Conservation (phyloP, 37 sponge, comb jelly and placozoan species). For the Ephydatia muelleri region DNA sequence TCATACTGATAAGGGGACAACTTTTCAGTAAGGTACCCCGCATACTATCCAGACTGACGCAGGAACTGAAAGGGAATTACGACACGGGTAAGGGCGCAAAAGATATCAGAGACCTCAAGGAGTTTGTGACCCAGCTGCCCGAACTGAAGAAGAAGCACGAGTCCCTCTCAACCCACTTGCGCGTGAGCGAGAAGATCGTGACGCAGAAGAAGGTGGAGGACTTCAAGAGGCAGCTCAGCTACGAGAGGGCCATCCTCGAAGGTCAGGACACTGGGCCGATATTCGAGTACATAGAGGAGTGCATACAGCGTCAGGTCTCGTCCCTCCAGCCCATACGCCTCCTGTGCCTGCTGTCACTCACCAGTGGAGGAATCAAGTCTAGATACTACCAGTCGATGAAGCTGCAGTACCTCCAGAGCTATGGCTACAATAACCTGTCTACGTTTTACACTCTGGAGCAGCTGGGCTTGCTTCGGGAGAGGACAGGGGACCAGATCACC, state of each 20-base stretch:
- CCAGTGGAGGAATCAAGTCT: conserved; percentile 63
- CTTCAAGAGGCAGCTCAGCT: conserved; percentile 45
- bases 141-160: conserved; percentile 75
- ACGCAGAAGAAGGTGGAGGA: conserved; percentile 35
- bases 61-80: conserved; percentile 29
- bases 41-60: conserved; percentile 29
- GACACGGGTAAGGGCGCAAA: conserved; percentile 29
- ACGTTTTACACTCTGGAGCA: conserved; percentile 65
- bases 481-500: conserved; percentile 13
- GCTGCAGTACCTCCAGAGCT: conserved; percentile 54
- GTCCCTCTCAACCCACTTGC: conserved; percentile 64
- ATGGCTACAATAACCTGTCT: conserved; percentile 74
- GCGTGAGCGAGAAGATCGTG: conserved; percentile 62
- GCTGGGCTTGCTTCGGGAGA: conserved; percentile 53
- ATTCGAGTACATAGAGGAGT: conserved; percentile 74
- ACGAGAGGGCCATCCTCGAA: conserved; percentile 65
- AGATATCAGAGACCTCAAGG: conserved; percentile 67
- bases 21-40: conserved; percentile 45
- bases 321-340: conserved; percentile 56
- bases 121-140: conserved; percentile 68
- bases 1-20: conserved; percentile 46
- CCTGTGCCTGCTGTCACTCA: conserved; percentile 74
- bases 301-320: conserved; percentile 64
- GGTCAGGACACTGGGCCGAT: conserved; percentile 46
- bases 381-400: conserved; percentile 47